Evolutionary conservation across 2,113 vertebrate species (phyloP), one percentile per base, ranked within the genome.

Genomic region (Cercopithecus mona): DNA sequence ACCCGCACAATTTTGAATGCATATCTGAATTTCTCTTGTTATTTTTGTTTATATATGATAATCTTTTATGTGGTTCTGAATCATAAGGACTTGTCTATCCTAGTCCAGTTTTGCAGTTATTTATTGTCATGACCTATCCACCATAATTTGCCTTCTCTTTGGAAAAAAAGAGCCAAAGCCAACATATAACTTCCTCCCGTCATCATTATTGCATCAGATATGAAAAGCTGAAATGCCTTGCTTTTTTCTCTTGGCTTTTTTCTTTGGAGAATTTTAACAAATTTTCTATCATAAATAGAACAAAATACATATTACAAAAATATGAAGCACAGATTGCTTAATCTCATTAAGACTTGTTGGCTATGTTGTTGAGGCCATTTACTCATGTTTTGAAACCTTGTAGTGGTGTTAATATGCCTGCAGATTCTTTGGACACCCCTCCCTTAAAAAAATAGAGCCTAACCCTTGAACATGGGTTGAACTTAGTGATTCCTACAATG

Each of bases 1-100:
- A 27, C 3, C n/a, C 64, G 17, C 22, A 35, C 30, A 43, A 35
- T 96, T 96, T 84, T 87, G 52, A 88, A 68, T 88, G 32, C 18
- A 27, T 90, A 68, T 92, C 52, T 84, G 55, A 85, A 87, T 92
- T 89, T 96, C 35, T 90, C 50, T 79, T 94, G 25, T 93, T 96
- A 48, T 52, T 96, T 75, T 93, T 92, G 73, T 94, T 97, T 94
- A 40, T 96, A 92, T 96, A 30, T 88, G 64, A 59, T 89, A 81
- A 89, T 76, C 50, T 93, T 96, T 85, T 89, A 95, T 96, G 64
- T 96, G 75, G 8, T 20, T 90, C 48, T 92, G 87, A 96, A 92
- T 96, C 73, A 88, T 88, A 82, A 88, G 80, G 93, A 80, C 78
- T 91, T 91, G 23, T 79, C 70, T 76, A 13, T 94, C 27, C 55